phyloP scores from a whole-genome alignment of 1,140 invertebrate species.

The Drosophila seguyi region DNA sequence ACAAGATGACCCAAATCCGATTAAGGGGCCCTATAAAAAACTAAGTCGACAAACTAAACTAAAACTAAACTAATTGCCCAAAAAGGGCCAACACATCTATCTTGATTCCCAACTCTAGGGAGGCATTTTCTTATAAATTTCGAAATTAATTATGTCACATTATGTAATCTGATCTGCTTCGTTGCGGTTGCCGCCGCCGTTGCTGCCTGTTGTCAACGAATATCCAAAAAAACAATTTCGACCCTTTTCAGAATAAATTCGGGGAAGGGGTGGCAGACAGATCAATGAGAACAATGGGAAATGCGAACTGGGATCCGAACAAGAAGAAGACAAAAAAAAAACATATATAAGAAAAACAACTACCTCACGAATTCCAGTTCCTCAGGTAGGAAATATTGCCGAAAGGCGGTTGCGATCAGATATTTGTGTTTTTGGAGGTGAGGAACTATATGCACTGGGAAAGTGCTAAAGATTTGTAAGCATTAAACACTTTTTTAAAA shows the following conservation, averaged over 20 bases:
- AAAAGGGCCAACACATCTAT: conserved; percentile 25
- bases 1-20: conserved; percentile 78
- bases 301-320: conserved; percentile 50
- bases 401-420: conserved; percentile 23
- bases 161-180: conserved; percentile 83
- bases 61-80: conserved; percentile 28
- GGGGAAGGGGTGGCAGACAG: conserved; percentile 43
- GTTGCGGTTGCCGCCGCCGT: conserved; percentile 44
- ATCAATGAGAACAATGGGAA: conserved; percentile 56
- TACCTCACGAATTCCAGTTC: conserved; percentile 45
- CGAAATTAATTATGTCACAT: conserved; percentile 85
- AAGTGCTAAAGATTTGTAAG: neutral
- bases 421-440: conserved; percentile 26
- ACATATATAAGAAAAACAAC: conserved; percentile 19
- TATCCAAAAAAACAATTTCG: conserved; percentile 45
- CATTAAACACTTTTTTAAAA: neutral
- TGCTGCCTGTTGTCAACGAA: conserved; percentile 53
- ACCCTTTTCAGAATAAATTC: conserved; percentile 53
- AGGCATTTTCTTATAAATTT: conserved; percentile 49
- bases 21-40: conserved; percentile 42
- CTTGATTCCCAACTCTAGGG: conserved; percentile 6
- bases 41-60: conserved; percentile 22
- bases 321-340: neutral
- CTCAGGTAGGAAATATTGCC: conserved; percentile 32
- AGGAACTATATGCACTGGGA: conserved; percentile 29